Evolutionary conservation across 1,140 invertebrate genomes (phyloP).

Genomic region (Ceratosolen fusciceps): DNA sequence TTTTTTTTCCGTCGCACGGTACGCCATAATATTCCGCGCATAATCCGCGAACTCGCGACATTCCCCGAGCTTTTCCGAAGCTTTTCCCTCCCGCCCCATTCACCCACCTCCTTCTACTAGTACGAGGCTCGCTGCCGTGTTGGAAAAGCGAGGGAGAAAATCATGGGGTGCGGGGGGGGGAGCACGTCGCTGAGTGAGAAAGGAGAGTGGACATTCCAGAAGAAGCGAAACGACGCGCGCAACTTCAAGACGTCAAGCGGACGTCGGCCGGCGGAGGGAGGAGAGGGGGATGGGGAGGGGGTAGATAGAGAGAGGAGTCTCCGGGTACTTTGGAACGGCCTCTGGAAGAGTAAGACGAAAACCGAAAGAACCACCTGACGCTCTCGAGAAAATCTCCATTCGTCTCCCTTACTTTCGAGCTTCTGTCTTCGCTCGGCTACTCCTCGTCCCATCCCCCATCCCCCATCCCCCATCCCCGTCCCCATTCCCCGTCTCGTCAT

Average conservation of each 20-base stretch:
- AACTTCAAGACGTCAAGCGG: conserved; percentile 34
- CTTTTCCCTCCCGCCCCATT: background rate
- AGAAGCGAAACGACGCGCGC: background rate
- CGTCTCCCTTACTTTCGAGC: conserved; percentile 35
- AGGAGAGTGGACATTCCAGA: conserved; percentile 9
- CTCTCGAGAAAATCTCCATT: conserved; percentile 41
- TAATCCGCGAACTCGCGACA: conserved; percentile 44
- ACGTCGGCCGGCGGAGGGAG: too few relatives aligned
- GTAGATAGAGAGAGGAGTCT: background rate
- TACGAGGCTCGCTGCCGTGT: background rate
- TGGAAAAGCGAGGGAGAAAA: background rate
- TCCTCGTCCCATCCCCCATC: background rate
- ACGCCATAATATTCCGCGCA: conserved; percentile 40
- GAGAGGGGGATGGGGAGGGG: too few relatives aligned
- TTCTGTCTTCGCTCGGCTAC: conserved; percentile 1
- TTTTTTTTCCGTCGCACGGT: conserved; percentile 25
- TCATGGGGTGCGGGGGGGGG: too few relatives aligned
- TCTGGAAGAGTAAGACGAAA: conserved; percentile 24
- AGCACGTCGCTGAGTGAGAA: background rate
- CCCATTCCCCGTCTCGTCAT: background rate
- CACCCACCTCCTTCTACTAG: background rate
- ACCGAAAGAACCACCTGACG: conserved; percentile 47
- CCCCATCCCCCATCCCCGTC: background rate
- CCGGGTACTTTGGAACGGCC: background rate
- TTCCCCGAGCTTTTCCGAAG: conserved; percentile 34